A percentile compares a stretch with the other conserved stretches of the same genome.
These are phyloP conservation scores for Papilio dardanus DNA, from an alignment of 1,140 invertebrate genomes.

Conservation along the genomic window DNA sequence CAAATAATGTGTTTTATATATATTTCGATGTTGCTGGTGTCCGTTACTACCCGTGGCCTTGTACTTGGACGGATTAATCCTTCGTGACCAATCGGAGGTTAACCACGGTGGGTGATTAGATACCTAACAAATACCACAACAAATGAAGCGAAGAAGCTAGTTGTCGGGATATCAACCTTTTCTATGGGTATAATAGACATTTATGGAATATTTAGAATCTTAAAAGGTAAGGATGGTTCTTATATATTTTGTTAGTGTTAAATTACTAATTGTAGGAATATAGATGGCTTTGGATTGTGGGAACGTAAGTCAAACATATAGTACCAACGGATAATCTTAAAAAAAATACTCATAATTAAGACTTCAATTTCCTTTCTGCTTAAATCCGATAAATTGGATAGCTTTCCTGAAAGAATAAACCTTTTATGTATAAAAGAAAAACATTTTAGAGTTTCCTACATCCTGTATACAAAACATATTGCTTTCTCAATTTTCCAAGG, in stretches of 20 bases:
- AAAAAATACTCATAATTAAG: no score
- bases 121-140: slow-evolving; percentile 58
- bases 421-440: no score
- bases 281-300: not conserved
- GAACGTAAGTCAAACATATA: not conserved
- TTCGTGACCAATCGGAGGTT: slow-evolving; percentile 66
- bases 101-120: slow-evolving; percentile 63
- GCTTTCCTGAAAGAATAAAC: no score
- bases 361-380: no score
- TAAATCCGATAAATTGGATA: no score
- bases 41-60: slow-evolving; percentile 57
- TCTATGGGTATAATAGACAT: slow-evolving; percentile 15
- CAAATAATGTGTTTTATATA: slow-evolving; percentile 74
- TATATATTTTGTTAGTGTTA: not conserved
- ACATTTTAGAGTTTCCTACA: no score
- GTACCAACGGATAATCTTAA: not conserved
- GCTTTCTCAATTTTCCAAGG: no score
- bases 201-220: not conserved
- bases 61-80: slow-evolving; percentile 55
- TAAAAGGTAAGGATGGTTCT: not conserved
- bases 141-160: slow-evolving; percentile 54
- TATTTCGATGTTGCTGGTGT: slow-evolving; percentile 48
- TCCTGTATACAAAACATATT: no score
- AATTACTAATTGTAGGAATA: not conserved
- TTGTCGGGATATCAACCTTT: slow-evolving; percentile 39